phyloP scores from a whole-genome alignment of 1,140 invertebrate species.

The Temnothorax longispinosus region DNA sequence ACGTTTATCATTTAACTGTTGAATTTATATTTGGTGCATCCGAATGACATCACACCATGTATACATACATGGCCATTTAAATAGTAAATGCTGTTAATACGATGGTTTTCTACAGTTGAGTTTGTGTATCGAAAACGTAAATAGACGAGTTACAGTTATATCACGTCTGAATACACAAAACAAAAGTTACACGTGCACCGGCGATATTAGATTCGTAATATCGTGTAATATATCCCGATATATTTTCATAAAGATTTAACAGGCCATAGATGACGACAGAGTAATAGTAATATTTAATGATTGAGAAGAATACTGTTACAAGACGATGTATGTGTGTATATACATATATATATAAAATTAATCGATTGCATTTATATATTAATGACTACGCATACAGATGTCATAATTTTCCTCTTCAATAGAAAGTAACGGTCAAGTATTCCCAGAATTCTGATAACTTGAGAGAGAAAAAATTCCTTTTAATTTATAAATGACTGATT shows the following conservation, averaged over 20 bases:
- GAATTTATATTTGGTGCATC: background rate
- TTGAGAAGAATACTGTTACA: background rate
- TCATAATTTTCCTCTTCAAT: background rate
- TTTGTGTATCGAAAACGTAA: background rate
- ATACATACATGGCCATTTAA: background rate
- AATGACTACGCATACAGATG: background rate
- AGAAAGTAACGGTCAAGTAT: background rate
- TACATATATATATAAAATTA: background rate
- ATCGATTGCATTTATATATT: slow-evolving; percentile 15
- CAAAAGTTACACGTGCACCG: background rate
- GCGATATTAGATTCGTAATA: slow-evolving; percentile 15
- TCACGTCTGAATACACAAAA: background rate
- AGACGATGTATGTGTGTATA: background rate
- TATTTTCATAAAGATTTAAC: slow-evolving; percentile 40
- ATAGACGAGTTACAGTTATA: background rate
- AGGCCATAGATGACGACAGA: background rate
- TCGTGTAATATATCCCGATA: background rate
- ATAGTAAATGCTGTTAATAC: background rate
- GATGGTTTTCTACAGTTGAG: background rate
- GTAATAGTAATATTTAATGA: slow-evolving; percentile 23
- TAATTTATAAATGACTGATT: background rate
- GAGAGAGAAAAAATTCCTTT: background rate
- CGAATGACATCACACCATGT: background rate
- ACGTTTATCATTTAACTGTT: background rate
- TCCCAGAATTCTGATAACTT: background rate